A percentile compares a stretch with the other conserved stretches of the same genome.
Conservation (phyloP, 2,888 invertebrate species). For the Pollenia amentaria region DNA sequence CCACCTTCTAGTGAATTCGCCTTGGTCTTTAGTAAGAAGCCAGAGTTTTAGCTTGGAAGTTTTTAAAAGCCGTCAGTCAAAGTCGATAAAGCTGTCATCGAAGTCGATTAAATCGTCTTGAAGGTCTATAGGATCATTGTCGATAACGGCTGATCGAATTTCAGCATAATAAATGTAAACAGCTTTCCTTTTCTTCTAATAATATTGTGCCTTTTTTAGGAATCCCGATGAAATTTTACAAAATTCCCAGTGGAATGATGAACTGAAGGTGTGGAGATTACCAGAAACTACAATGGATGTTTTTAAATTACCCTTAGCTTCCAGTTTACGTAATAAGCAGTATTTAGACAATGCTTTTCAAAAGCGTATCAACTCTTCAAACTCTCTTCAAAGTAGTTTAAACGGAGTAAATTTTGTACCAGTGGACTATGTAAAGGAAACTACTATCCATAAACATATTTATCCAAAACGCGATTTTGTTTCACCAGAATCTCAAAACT, state of each 20-base stretch:
- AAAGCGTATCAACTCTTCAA: slow-evolving; percentile 60
- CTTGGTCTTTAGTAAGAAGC: too few relatives aligned
- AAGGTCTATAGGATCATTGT: too few relatives aligned
- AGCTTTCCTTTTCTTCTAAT: too few relatives aligned
- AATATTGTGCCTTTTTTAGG: slow-evolving; percentile 80
- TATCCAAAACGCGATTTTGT: background rate
- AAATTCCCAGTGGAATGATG: slow-evolving; percentile 91
- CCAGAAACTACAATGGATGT: slow-evolving; percentile 88
- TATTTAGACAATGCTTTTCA: slow-evolving; percentile 24
- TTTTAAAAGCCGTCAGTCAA: too few relatives aligned
- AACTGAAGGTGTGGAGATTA: slow-evolving; percentile 89
- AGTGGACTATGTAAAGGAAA: slow-evolving; percentile 31
- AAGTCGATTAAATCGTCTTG: too few relatives aligned
- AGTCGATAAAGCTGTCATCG: too few relatives aligned
- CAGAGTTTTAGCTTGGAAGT: too few relatives aligned
- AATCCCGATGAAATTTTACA: slow-evolving; percentile 89
- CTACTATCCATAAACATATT: background rate
- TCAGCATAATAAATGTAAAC: too few relatives aligned
- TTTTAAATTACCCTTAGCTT: slow-evolving; percentile 89
- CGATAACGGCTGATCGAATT: too few relatives aligned
- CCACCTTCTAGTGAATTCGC: too few relatives aligned
- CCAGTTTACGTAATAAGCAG: slow-evolving; percentile 48
- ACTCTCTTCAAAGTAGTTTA: slow-evolving; percentile 81
- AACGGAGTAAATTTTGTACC: slow-evolving; percentile 34
- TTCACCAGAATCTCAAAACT: background rate